Evolutionary conservation across 2,888 invertebrate species (phyloP).

Genomic region (Melolontha melolontha): DNA sequence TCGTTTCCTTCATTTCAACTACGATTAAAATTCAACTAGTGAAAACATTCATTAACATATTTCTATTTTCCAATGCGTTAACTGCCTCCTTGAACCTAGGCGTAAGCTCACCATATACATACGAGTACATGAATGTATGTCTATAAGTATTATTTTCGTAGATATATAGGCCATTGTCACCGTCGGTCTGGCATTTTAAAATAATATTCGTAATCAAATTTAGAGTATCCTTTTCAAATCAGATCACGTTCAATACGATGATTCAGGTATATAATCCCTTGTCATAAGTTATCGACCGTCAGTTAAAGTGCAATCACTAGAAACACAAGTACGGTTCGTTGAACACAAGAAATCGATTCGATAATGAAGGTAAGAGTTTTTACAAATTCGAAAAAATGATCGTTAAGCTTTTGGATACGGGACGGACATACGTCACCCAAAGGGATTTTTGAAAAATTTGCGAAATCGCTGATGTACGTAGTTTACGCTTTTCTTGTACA

Average conservation of each 20-base stretch:
- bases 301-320: constrained; percentile 29
- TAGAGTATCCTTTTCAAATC: constrained; percentile 47
- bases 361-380: constrained; percentile 40
- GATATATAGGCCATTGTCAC: constrained; percentile 48
- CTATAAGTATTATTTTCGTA: constrained; percentile 25
- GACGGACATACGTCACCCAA: constrained; percentile 18
- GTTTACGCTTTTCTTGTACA: not conserved
- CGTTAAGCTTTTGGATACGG: constrained; percentile 20
- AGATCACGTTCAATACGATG: constrained; percentile 43
- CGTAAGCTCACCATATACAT: no score
- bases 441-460: constrained; percentile 51
- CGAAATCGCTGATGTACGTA: constrained; percentile 57
- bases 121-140: no score
- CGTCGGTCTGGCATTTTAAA: constrained; percentile 42
- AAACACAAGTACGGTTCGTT: constrained; percentile 14
- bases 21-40: constrained; percentile 21
- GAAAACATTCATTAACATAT: constrained; percentile 18
- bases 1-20: no score
- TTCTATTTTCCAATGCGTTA: constrained; percentile 21
- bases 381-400: constrained; percentile 13
- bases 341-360: constrained; percentile 2
- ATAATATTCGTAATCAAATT: constrained; percentile 46
- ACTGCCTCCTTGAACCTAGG: constrained; percentile 29
- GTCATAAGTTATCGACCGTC: constrained; percentile 27
- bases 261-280: constrained; percentile 38